Evolutionary conservation across 2,113 vertebrate species (phyloP).

Genomic region (Phainopepla nitens): DNA sequence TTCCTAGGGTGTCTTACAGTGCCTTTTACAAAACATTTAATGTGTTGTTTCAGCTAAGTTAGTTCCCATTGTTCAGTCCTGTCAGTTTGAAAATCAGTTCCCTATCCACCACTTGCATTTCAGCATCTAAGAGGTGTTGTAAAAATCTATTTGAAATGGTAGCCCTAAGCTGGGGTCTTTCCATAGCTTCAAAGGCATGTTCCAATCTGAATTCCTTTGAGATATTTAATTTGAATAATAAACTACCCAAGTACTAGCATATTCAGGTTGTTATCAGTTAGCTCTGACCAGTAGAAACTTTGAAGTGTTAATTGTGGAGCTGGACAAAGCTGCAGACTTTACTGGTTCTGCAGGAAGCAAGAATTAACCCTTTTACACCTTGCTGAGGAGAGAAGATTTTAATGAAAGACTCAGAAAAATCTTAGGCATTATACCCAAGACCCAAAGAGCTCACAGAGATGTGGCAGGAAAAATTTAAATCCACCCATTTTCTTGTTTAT

Average conservation of each 20-base stretch:
- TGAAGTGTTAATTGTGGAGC: constrained; percentile 50
- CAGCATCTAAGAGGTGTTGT: not conserved
- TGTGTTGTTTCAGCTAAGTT: not conserved
- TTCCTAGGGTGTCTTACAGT: not conserved
- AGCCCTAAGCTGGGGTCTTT: not conserved
- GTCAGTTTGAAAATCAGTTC: not conserved
- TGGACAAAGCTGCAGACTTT: not conserved
- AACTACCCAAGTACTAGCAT: not conserved
- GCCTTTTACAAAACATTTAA: not conserved
- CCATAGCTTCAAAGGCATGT: not conserved
- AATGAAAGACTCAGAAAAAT: not conserved
- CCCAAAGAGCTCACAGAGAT: not conserved
- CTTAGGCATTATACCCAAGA: not conserved
- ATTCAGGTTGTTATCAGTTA: constrained; percentile 36
- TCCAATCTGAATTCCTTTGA: constrained; percentile 7
- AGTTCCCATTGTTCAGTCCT: not conserved
- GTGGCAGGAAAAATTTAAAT: not conserved
- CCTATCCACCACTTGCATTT: not conserved
- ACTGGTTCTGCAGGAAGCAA: not conserved
- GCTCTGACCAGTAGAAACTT: constrained; percentile 29
- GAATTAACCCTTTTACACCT: not conserved
- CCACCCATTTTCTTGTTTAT: not conserved
- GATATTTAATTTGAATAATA: constrained; percentile 51
- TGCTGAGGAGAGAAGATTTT: not conserved
- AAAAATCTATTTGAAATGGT: constrained; percentile 51